These are phyloP conservation scores for Chesias legatella DNA, from an alignment of 2,888 invertebrate species.

Conservation along the genomic window DNA sequence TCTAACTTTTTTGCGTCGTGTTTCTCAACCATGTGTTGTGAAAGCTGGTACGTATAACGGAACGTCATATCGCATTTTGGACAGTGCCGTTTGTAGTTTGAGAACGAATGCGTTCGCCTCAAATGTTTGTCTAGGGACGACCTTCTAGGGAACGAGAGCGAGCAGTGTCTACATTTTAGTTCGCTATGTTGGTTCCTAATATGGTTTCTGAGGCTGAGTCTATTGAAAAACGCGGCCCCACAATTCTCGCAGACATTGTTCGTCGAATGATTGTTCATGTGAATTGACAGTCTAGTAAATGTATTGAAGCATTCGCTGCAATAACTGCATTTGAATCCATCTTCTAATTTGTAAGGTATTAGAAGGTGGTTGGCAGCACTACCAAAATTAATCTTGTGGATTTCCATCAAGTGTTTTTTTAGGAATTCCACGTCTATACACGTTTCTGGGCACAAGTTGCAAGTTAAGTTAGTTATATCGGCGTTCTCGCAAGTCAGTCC, in stretches of 20 bases:
- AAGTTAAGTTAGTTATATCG: constrained; percentile 48
- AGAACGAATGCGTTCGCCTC: constrained; percentile 23
- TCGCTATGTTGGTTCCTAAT: constrained; percentile 37
- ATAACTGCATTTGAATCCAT: constrained; percentile 37
- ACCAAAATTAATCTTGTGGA: constrained; percentile 36
- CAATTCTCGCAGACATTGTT: constrained; percentile 51
- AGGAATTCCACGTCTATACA: constrained; percentile 35
- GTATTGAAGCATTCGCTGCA: constrained; percentile 41
- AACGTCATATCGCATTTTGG: constrained; percentile 38
- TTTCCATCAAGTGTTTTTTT: constrained; percentile 36
- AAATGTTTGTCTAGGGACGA: constrained; percentile 26
- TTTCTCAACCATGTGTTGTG: constrained; percentile 36
- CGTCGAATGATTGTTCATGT: constrained; percentile 48
- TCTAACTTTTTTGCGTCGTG: constrained; percentile 38
- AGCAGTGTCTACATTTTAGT: constrained; percentile 43
- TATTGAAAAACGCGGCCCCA: constrained; percentile 43
- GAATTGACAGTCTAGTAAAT: constrained; percentile 38
- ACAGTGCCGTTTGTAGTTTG: constrained; percentile 27
- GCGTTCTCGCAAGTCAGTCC: constrained; percentile 44
- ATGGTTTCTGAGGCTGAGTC: constrained; percentile 42
- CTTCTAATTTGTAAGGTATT: constrained; percentile 42
- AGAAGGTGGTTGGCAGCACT: constrained; percentile 36
- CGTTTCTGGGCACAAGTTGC: constrained; percentile 38
- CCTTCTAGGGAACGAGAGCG: constrained; percentile 33
- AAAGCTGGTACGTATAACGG: constrained; percentile 34